Conservation (phyloP, 2,888 invertebrate genomes). For the Hypolimnas misippus region DNA sequence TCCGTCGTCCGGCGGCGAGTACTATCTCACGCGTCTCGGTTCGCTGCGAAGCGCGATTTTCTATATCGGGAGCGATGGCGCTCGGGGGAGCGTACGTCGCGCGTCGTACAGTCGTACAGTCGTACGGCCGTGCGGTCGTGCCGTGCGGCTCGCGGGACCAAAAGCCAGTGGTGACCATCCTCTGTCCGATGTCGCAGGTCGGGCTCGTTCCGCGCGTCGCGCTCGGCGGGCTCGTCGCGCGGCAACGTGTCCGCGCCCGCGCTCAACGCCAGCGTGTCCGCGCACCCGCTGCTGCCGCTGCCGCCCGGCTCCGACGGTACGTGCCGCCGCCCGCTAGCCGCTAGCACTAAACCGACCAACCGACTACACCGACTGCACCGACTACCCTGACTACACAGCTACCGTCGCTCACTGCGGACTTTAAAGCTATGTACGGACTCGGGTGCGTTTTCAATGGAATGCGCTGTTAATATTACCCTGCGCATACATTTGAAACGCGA, state of each 20-base stretch:
- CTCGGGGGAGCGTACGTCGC: too few species aligned
- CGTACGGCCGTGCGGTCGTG: conserved; percentile 48
- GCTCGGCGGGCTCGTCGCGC: conserved; percentile 91
- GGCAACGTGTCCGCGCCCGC: conserved; percentile 86
- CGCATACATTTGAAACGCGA: too few species aligned
- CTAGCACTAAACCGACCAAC: too few species aligned
- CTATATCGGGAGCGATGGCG: background rate
- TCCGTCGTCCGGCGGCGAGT: conserved; percentile 31
- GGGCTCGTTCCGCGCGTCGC: conserved; percentile 95
- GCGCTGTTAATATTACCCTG: too few species aligned
- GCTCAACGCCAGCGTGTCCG: conserved; percentile 93
- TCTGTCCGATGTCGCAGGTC: conserved; percentile 90
- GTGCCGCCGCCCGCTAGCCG: too few species aligned
- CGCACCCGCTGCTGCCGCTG: conserved; percentile 97
- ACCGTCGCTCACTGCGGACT: too few species aligned
- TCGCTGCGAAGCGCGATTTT: background rate
- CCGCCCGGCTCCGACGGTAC: conserved; percentile 87
- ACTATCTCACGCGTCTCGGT: background rate
- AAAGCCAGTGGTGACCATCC: conserved; percentile 68
- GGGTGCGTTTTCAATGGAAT: too few species aligned
- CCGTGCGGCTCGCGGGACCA: conserved; percentile 40
- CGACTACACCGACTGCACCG: too few species aligned
- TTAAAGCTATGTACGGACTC: too few species aligned
- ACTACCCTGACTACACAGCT: too few species aligned
- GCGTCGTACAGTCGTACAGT: conserved; percentile 7